These are phyloP conservation scores for Cathartes aura DNA, from an alignment of 2,113 vertebrate genomes.

Conservation along the genomic window DNA sequence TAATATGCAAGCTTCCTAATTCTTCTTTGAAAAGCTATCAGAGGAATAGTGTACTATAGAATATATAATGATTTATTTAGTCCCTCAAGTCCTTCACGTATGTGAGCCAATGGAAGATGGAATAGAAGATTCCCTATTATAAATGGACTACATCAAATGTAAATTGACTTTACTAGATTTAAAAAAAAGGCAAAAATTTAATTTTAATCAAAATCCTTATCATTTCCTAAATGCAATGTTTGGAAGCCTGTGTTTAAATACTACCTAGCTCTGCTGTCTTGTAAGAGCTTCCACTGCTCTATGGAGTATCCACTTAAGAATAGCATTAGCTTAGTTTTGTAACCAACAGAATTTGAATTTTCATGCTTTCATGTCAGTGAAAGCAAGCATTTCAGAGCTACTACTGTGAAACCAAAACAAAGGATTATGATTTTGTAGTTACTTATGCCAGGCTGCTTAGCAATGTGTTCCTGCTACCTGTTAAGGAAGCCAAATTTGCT, in stretches of 20 bases:
- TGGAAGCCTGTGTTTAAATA: neutral
- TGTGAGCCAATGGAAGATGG: neutral
- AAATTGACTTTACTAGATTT: neutral
- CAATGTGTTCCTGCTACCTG: neutral
- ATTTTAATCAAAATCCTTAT: neutral
- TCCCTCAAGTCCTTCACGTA: neutral
- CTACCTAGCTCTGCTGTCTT: neutral
- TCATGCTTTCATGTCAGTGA: neutral
- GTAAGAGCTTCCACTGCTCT: neutral
- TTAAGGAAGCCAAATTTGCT: neutral
- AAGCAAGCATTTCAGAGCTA: neutral
- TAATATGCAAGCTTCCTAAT: slow-evolving; percentile 62
- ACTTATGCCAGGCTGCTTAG: neutral
- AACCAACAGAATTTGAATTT: neutral
- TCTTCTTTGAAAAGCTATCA: slow-evolving; percentile 48
- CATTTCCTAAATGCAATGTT: neutral
- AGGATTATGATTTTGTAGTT: neutral
- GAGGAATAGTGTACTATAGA: neutral
- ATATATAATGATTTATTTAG: slow-evolving; percentile 48
- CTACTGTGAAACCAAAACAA: neutral
- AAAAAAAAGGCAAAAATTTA: neutral
- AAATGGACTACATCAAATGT: neutral
- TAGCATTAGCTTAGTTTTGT: neutral
- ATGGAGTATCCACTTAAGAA: neutral
- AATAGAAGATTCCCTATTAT: neutral